Evolutionary conservation across 2,888 invertebrate species (phyloP), one percentile per base, ranked within the genome.

Genomic region (Elysia crispata): DNA sequence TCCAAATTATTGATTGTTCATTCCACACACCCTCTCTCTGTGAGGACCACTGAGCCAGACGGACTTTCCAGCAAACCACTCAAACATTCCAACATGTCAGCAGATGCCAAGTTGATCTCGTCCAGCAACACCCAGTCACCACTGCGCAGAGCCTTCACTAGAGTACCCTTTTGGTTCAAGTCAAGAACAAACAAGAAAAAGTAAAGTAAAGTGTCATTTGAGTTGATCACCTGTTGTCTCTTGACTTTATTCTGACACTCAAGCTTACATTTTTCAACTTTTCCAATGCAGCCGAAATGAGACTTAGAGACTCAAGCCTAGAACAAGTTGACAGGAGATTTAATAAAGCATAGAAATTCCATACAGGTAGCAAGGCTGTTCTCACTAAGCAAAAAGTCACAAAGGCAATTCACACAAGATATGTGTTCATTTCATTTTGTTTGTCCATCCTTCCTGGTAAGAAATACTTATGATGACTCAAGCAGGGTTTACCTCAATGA

Each of bases 71-170:
- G 92, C 66, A 99, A 94, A 5, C 97, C 97, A 1, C 97, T 96
- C 57, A 99, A 93, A 91, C 98, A 98, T 91, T 98, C 98, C 74
- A 99, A 94, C 49, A 98, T 99, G 93, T 99, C 99, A 0, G 98
- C 96, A 30, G 97, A 96, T 0, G 99, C 99, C 87, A 99, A 94
- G 93, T 99, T 99, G 77, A 99, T 98, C 94, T 99, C 99, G 90
- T 99, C 99, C 76, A 99, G 92, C 64, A 99, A 93, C 30, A 99
- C 96, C 99, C 99, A 99, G 87, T 97, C 94, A 0, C 99, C 98
- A 87, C 86, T 83, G 90, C 95, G 95, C 89, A 99, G 94, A 1
- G 99, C 98, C 92, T 95, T 92, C 20, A 98, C 96, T 84, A 99
- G 93, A 79, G 96, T 96, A 0, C 99, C 99, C 92, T 93, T 80